These are phyloP conservation scores for Carpatolechia fugitivella DNA, from an alignment of 2,888 invertebrate species.

Conservation along the genomic window DNA sequence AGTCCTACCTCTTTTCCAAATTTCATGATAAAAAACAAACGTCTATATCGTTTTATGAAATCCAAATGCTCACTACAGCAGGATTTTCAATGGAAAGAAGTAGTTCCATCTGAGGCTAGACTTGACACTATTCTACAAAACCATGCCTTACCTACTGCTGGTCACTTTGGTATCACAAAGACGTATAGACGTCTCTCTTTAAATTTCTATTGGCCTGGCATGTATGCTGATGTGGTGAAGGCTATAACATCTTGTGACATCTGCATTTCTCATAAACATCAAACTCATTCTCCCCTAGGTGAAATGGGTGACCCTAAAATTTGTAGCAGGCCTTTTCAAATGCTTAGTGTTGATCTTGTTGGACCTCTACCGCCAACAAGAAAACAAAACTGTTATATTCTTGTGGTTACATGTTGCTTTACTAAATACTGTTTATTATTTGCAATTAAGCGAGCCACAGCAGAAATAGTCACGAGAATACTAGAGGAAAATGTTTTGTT, in stretches of 20 bases:
- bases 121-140: constrained; percentile 15
- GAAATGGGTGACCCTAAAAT: neutral
- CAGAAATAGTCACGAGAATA: constrained; percentile 12
- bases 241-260: constrained; percentile 9
- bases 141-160: too few species aligned
- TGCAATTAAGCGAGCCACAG: too few species aligned
- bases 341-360: constrained; percentile 25
- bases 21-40: constrained; percentile 20
- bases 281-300: neutral
- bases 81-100: too few species aligned
- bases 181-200: constrained; percentile 26
- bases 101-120: constrained; percentile 20
- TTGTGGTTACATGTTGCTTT: too few species aligned
- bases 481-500: constrained; percentile 18
- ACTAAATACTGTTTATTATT: too few species aligned
- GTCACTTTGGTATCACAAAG: too few species aligned
- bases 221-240: too few species aligned
- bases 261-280: neutral
- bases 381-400: too few species aligned
- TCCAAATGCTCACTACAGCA: too few species aligned
- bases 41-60: constrained; percentile 23
- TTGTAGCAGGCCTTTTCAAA: constrained; percentile 25
- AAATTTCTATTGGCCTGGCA: constrained; percentile 20
- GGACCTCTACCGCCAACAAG: constrained; percentile 26
- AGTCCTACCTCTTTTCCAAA: constrained; percentile 21